phyloP scores from a whole-genome alignment of 2,797 vertebrate species.

The Sebastes minor region DNA sequence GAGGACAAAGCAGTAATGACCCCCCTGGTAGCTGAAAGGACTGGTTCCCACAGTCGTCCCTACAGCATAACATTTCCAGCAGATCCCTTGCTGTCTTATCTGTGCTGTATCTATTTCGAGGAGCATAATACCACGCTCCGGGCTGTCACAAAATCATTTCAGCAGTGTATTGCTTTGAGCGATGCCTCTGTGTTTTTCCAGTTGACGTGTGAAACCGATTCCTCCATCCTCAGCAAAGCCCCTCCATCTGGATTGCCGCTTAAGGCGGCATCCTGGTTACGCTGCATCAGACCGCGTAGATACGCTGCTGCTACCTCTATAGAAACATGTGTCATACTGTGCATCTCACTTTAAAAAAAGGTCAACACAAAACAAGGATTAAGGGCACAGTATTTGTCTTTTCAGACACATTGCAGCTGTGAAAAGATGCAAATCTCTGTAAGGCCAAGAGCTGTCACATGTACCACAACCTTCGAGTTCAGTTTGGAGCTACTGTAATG shows the following conservation, averaged over 20 bases:
- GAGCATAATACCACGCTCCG: conserved; percentile 34
- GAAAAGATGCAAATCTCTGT: background rate
- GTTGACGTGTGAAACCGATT: conserved; percentile 56
- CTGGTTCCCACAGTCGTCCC: background rate
- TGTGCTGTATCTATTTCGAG: conserved; percentile 43
- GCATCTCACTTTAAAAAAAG: background rate
- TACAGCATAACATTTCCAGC: conserved; percentile 14
- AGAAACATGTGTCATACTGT: conserved; percentile 12
- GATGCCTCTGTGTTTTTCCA: conserved; percentile 15
- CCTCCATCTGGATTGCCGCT: conserved; percentile 41
- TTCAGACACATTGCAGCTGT: background rate
- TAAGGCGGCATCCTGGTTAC: conserved; percentile 6
- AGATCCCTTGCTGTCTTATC: conserved; percentile 32
- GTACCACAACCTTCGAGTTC: background rate
- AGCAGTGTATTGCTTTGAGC: conserved; percentile 21
- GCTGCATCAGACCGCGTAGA: background rate
- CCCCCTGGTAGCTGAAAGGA: background rate
- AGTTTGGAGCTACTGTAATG: background rate
- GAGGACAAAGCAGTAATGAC: background rate
- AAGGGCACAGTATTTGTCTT: background rate
- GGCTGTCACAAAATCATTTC: conserved; percentile 43
- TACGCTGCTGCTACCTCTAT: conserved; percentile 12
- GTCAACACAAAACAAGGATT: conserved; percentile 48
- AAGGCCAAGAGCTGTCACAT: background rate
- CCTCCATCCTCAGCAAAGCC: conserved; percentile 32